Percentiles rank a stretch among this genome's conserved stretches.
Conservation (phyloP, 2,797 vertebrate species). For the Chlorospingus flavigularis region DNA sequence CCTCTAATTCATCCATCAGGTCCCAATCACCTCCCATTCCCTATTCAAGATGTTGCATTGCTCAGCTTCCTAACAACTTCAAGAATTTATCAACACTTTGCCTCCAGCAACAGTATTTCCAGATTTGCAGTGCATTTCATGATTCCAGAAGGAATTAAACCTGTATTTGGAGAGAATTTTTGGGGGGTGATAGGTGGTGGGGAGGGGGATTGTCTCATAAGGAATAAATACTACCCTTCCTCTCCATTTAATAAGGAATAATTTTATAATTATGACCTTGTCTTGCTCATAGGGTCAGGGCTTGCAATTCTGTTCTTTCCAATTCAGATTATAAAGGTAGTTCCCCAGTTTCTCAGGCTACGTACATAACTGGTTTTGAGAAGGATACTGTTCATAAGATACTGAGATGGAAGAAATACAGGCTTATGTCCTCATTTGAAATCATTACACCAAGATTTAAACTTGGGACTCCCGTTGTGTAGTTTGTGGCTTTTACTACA, state of each 20-base stretch:
- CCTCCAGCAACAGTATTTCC: background rate
- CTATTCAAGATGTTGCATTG: background rate
- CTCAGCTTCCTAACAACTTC: background rate
- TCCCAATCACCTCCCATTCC: background rate
- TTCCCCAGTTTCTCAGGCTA: background rate
- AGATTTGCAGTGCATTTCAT: background rate
- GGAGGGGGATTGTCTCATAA: rapidly evolving
- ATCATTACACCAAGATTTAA: background rate
- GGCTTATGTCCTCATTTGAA: background rate
- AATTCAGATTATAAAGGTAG: background rate
- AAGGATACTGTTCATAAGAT: background rate
- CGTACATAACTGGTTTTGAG: background rate
- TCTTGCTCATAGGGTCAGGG: background rate
- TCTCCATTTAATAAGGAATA: background rate
- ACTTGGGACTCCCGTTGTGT: background rate
- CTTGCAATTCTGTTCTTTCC: background rate
- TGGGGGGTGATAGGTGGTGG: rapidly evolving
- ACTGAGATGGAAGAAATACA: background rate
- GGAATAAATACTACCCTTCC: background rate
- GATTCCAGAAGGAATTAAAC: background rate
- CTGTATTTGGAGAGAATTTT: background rate
- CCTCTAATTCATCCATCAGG: background rate
- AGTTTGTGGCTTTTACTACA: background rate
- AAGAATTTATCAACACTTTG: background rate
- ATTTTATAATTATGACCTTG: background rate